phyloP scores from a whole-genome alignment of 2,797 vertebrate genomes.

The Oreochromis mossambicus region DNA sequence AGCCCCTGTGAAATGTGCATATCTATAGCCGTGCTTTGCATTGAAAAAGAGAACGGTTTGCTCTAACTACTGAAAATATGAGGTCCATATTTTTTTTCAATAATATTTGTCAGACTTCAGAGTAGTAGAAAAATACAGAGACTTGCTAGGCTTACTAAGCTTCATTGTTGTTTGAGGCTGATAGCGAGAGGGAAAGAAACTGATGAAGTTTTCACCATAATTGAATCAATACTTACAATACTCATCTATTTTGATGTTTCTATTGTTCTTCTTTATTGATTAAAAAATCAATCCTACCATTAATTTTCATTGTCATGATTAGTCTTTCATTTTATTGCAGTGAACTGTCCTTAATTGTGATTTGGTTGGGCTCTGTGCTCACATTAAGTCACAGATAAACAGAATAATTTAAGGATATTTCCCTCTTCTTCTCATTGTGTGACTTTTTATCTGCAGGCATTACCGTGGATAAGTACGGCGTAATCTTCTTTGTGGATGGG shows the following conservation, averaged over 20 bases:
- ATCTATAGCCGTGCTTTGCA: not conserved
- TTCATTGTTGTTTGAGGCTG: not conserved
- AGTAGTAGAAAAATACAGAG: not conserved
- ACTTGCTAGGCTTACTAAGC: not conserved
- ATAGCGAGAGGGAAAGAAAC: not conserved
- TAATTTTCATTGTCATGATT: slow-evolving; percentile 39
- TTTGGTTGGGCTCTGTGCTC: slow-evolving; percentile 16
- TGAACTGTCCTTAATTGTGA: slow-evolving; percentile 30
- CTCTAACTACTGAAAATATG: not conserved
- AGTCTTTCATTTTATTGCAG: slow-evolving; percentile 36
- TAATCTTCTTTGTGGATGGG: slow-evolving; percentile 97
- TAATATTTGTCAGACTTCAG: not conserved
- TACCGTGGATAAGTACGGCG: slow-evolving; percentile 93
- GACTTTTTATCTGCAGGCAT: slow-evolving; percentile 79
- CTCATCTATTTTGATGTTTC: slow-evolving; percentile 53
- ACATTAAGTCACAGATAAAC: slow-evolving; percentile 37
- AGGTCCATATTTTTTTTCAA: not conserved
- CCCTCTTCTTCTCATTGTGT: not conserved
- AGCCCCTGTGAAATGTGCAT: not conserved
- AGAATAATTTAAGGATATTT: slow-evolving; percentile 31
- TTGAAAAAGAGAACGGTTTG: not conserved
- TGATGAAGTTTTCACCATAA: slow-evolving; percentile 38
- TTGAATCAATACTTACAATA: slow-evolving; percentile 44
- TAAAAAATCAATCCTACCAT: slow-evolving; percentile 36
- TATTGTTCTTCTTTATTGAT: slow-evolving; percentile 53